Evolutionary conservation across 2,113 vertebrate genomes (phyloP).

Genomic region (Murina feae): DNA sequence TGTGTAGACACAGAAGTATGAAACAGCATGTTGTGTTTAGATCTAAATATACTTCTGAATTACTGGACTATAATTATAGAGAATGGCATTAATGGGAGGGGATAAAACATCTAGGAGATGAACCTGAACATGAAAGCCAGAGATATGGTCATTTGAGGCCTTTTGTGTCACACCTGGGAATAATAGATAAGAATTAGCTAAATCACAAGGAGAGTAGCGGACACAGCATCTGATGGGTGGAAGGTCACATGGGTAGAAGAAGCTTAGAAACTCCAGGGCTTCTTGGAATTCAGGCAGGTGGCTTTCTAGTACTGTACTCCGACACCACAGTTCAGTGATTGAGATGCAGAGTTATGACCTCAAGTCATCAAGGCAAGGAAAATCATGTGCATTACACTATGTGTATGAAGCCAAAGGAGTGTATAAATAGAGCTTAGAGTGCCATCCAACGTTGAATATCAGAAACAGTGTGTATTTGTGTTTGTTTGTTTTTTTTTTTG

Average conservation of each 20-base stretch:
- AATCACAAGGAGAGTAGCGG: not conserved
- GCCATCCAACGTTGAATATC: not conserved
- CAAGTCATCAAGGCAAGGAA: not conserved
- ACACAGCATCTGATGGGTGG: not conserved
- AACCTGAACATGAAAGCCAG: not conserved
- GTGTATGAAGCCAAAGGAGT: constrained; percentile 26
- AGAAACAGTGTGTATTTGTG: not conserved
- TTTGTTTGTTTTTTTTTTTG: not conserved
- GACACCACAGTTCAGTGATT: not conserved
- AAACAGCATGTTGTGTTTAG: not conserved
- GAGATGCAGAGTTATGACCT: not conserved
- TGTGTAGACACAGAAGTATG: not conserved
- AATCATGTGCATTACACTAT: not conserved
- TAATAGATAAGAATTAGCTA: not conserved
- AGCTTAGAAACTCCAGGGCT: not conserved
- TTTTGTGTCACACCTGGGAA: not conserved
- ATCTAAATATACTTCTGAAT: not conserved
- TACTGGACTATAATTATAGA: not conserved
- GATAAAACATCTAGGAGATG: not conserved
- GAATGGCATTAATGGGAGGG: not conserved
- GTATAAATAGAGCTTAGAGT: constrained; percentile 22
- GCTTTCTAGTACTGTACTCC: not conserved
- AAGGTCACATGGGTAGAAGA: not conserved
- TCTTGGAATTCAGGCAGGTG: not conserved
- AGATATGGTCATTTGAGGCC: not conserved